Evolutionary conservation across 2,888 invertebrate genomes (phyloP), one percentile per base, ranked within the genome.

Genomic region (Chironomus tentans): DNA sequence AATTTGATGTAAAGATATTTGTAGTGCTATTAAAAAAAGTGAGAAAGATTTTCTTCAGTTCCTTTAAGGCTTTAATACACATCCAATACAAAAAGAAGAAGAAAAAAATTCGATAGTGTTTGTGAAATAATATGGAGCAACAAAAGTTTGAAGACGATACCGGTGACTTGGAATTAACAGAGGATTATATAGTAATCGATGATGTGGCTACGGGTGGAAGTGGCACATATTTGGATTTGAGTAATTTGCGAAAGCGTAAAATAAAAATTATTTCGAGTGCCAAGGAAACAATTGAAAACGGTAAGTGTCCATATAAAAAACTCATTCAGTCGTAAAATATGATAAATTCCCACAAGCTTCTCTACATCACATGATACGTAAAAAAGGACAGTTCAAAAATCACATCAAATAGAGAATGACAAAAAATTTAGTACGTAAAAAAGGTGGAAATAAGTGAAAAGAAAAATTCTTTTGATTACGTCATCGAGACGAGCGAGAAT

Each of bases 211-310:
- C 47, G 3, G 46, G 68, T 15, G 48, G 65, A 21, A 28, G 38
- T 77, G 79, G 78, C 76, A 82, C 82, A 79, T 83, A 83, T 79
- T 83, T 83, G 76, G 83, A 84, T 79, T 82, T 83, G 74, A 68
- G 74, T n/a, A 83, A 83, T 80, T 80, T 84, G 70, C 81, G 84
- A 77, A 81, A 83, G 78, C 83, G 84, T 77, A 84, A 83, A 79
- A 84, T 83, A 76, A 84, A 84, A 82, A 83, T 84, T 78, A 84
- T 84, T 80, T 83, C 83, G 77, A 84, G 84, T 82, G 84, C 84
- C 80, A 84, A 84, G 81, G 84, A 84, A 80, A 84, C 84, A 72
- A 84, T 84, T 78, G 84, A 84, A 80, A 83, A 84, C 78, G 84
- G 84, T 84, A 78, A 82, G 82, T 80, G 10, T 18, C n/a, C 18